Evolutionary conservation across 2,888 invertebrate genomes (phyloP).

Genomic region (Gandaritis pyraliata): DNA sequence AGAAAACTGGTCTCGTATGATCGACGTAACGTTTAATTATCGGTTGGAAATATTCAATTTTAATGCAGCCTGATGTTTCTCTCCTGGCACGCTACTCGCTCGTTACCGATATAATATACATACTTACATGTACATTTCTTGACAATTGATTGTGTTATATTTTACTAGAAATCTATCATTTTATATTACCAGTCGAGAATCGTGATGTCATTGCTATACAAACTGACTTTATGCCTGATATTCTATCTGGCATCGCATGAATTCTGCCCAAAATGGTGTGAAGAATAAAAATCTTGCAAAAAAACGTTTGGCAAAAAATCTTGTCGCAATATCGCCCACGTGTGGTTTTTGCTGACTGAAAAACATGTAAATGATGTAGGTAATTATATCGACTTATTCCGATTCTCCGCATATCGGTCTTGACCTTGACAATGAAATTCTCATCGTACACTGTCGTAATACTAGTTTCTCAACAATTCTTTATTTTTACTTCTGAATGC

Average conservation of each 20-base stretch:
- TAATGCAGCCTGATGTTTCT: slow-evolving; percentile 49
- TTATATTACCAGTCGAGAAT: neutral
- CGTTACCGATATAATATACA: slow-evolving; percentile 46
- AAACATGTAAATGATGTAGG: neutral
- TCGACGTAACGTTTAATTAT: slow-evolving; percentile 52
- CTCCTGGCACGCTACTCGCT: slow-evolving; percentile 53
- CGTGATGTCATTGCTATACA: slow-evolving; percentile 1
- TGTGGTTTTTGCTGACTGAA: neutral
- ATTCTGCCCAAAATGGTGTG: too few relatives aligned
- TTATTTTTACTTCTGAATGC: slow-evolving; percentile 1
- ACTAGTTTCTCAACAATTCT: slow-evolving; percentile 29
- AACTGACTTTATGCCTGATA: too few relatives aligned
- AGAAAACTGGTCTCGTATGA: slow-evolving; percentile 50
- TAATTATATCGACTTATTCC: slow-evolving; percentile 2
- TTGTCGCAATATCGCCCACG: neutral
- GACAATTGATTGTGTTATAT: slow-evolving; percentile 16
- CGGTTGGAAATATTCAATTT: slow-evolving; percentile 54
- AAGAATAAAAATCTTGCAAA: too few relatives aligned
- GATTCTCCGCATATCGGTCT: slow-evolving; percentile 1
- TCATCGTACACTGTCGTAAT: neutral
- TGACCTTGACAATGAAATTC: slow-evolving; percentile 30
- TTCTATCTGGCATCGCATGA: too few relatives aligned
- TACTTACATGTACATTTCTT: slow-evolving; percentile 6
- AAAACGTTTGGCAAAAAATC: too few relatives aligned
- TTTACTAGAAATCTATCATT: slow-evolving; percentile 14